Evolutionary conservation across 1,140 invertebrate species (phyloP).

Genomic region (Heliconius hewitsoni): DNA sequence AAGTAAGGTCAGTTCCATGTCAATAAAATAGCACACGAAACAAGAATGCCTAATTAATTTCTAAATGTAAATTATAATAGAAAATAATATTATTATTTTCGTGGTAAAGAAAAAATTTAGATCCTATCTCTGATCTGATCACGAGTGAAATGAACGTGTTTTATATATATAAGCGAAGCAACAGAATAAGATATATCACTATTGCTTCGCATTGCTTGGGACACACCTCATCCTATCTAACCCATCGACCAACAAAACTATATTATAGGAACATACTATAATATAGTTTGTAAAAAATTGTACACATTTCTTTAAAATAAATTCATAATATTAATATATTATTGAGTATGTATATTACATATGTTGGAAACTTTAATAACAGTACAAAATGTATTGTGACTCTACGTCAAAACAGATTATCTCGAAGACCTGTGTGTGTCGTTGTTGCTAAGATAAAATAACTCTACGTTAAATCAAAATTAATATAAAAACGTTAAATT

Average conservation of each 20-base stretch:
- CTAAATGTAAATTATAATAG: neutral
- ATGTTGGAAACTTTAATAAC: neutral
- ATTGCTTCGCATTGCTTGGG: too few species aligned
- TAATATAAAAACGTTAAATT: neutral
- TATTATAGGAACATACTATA: neutral
- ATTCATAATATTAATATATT: neutral
- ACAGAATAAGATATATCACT: too few species aligned
- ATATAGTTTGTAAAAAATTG: neutral
- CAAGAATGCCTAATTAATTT: neutral
- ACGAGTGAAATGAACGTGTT: too few species aligned
- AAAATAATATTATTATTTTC: neutral
- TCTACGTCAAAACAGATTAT: neutral
- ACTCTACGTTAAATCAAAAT: neutral
- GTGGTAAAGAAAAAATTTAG: too few species aligned
- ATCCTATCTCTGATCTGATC: too few species aligned
- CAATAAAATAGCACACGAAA: conserved; percentile 12
- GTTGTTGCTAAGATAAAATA: neutral
- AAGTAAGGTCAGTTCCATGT: conserved; percentile 35
- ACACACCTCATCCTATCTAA: too few species aligned
- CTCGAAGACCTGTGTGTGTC: neutral
- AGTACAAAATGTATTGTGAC: conserved; percentile 1
- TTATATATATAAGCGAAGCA: too few species aligned
- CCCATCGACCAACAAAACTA: too few species aligned
- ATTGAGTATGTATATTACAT: neutral
- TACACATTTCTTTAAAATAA: neutral